Conservation (phyloP, 2,797 vertebrate species). For the Onychomys torridus region DNA sequence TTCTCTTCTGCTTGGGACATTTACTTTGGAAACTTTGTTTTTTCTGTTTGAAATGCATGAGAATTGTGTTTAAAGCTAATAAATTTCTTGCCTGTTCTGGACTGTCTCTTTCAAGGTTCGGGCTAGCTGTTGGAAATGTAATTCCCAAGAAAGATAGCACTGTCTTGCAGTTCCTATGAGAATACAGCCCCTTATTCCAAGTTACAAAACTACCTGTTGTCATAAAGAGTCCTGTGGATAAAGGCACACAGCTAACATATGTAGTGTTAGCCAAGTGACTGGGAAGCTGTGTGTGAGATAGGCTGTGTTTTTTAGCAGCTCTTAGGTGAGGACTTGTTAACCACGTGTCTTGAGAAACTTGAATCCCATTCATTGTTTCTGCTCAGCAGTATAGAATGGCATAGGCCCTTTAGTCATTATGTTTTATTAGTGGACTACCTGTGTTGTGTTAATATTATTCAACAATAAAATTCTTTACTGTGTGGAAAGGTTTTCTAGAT, state of each 20-base stretch:
- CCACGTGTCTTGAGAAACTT: neutral
- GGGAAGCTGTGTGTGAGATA: conserved; percentile 28
- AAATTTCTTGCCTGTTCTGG: neutral
- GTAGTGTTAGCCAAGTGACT: neutral
- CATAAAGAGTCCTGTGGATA: conserved; percentile 13
- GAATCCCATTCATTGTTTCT: neutral
- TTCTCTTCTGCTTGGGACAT: conserved; percentile 2
- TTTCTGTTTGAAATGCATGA: conserved; percentile 24
- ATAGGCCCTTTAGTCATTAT: neutral
- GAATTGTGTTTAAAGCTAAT: conserved; percentile 28
- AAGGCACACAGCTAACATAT: conserved; percentile 39
- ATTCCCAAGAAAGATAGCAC: neutral
- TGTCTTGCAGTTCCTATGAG: neutral
- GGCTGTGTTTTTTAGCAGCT: neutral
- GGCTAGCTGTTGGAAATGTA: neutral
- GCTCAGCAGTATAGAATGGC: neutral
- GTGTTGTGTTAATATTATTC: neutral
- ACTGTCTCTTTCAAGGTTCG: neutral
- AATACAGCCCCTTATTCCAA: neutral
- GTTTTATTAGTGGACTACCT: neutral
- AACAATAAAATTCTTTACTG: conserved; percentile 5
- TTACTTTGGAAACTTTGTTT: conserved; percentile 41
- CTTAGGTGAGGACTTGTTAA: neutral
- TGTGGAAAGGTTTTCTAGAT: conserved; percentile 24
- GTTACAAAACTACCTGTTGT: neutral